Percentiles rank a stretch among this genome's conserved stretches.
These are phyloP conservation scores for Lacerta agilis DNA, from an alignment of 2,797 vertebrate species.

Conservation along the genomic window DNA sequence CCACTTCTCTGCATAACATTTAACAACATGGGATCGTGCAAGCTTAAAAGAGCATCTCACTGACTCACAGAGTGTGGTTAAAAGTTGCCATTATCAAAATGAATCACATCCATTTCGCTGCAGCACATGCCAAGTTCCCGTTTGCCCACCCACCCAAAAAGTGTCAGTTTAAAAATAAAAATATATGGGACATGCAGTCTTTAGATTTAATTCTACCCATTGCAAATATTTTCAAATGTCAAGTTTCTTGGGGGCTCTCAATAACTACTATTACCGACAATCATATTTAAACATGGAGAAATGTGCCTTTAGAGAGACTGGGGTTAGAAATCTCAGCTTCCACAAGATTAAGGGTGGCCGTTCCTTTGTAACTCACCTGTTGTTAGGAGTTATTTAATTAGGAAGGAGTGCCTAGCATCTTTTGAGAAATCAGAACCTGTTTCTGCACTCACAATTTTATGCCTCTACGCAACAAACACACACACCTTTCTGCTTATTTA, in stretches of 20 bases:
- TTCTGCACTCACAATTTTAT: conserved; percentile 53
- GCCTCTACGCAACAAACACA: conserved; percentile 45
- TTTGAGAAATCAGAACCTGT: conserved; percentile 51
- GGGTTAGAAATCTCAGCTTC: conserved; percentile 35
- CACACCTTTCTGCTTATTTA: conserved; percentile 34
- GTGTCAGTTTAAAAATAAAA: conserved; percentile 35
- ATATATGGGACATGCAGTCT: conserved; percentile 15
- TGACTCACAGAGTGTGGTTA: background rate
- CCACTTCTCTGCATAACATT: conserved; percentile 10
- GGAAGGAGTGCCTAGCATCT: conserved; percentile 56
- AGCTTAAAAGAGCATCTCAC: background rate
- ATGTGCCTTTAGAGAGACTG: background rate
- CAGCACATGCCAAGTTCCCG: conserved; percentile 12
- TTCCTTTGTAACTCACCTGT: conserved; percentile 46
- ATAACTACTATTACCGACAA: background rate
- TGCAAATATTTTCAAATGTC: conserved; percentile 38
- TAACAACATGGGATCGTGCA: background rate
- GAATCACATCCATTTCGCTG: conserved; percentile 26
- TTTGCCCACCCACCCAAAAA: conserved; percentile 32
- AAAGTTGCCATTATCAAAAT: conserved; percentile 36
- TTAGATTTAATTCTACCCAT: conserved; percentile 44
- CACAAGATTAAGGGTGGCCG: conserved; percentile 21
- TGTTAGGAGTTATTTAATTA: conserved; percentile 55
- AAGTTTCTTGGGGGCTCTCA: conserved; percentile 35
- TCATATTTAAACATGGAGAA: conserved; percentile 36